Evolutionary conservation across 2,797 vertebrate genomes (phyloP).

Genomic region (Sebastes kiyomatsui): DNA sequence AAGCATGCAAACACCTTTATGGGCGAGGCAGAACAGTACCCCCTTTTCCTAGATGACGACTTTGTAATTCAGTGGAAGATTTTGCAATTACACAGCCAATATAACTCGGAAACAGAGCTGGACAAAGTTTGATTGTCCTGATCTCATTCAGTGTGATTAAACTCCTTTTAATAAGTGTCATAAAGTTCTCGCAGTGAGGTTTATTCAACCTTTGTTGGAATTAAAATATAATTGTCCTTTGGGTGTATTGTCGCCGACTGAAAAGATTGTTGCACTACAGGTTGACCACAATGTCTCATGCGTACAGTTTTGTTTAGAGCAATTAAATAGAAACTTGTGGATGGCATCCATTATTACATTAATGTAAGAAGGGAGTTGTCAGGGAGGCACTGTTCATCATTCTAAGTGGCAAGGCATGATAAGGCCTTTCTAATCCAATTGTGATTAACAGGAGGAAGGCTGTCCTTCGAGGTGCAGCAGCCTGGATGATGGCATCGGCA

Average conservation of each 20-base stretch:
- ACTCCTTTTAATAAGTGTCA: slow-evolving; percentile 12
- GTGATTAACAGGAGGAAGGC: slow-evolving; percentile 81
- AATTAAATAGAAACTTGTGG: slow-evolving; percentile 38
- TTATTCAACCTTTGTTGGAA: slow-evolving; percentile 3
- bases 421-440: slow-evolving; percentile 63
- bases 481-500: slow-evolving; percentile 90
- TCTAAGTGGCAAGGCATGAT: slow-evolving; percentile 42
- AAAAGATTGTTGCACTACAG: background rate
- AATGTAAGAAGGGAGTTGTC: slow-evolving; percentile 72
- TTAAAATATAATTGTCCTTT: background rate
- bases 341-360: slow-evolving; percentile 48
- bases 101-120: background rate
- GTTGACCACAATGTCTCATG: background rate
- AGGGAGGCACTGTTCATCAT: slow-evolving; percentile 67
- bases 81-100: slow-evolving; percentile 38
- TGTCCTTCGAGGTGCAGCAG: slow-evolving; percentile 83
- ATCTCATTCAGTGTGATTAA: slow-evolving; percentile 31
- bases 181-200: background rate
- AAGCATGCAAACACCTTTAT: slow-evolving; percentile 50
- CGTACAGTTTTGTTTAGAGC: slow-evolving; percentile 32
- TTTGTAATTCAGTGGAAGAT: slow-evolving; percentile 37
- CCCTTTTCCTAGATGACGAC: slow-evolving; percentile 2
- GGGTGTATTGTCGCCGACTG: background rate
- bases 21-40: background rate
- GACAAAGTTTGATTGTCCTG: slow-evolving; percentile 3